phyloP scores from a whole-genome alignment of 2,888 invertebrate species.

The Plagiodera versicolora region DNA sequence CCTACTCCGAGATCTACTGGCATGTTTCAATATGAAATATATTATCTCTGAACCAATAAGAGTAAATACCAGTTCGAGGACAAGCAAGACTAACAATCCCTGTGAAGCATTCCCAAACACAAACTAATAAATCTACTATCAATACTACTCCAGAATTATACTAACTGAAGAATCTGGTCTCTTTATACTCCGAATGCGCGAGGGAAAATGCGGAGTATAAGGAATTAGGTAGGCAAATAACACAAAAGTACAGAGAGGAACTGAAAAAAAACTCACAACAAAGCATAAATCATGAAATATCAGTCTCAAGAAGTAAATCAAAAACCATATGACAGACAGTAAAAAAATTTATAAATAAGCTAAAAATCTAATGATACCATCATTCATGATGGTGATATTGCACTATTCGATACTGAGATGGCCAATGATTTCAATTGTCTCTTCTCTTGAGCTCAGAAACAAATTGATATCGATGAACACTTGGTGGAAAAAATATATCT shows the following conservation, averaged over 20 bases:
- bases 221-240: not conserved
- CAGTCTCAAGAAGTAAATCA: not conserved
- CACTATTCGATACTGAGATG: not conserved
- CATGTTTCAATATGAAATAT: not conserved
- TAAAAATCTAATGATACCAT: not conserved
- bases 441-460: not conserved
- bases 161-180: no score
- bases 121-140: no score
- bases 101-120: not conserved
- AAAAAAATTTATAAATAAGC: not conserved
- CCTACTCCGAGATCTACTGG: conserved; percentile 2
- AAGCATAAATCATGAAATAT: not conserved
- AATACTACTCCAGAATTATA: no score
- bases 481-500: conserved; percentile 3
- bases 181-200: no score
- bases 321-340: not conserved
- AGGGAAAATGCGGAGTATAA: not conserved
- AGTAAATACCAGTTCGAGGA: not conserved
- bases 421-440: not conserved
- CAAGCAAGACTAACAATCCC: not conserved
- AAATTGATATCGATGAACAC: not conserved
- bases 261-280: not conserved
- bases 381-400: not conserved
- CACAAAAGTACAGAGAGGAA: not conserved
- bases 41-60: not conserved